Evolutionary conservation across 2,113 vertebrate species (phyloP), one percentile per base, ranked within the genome.

Genomic region (Limnothrissa miodon): DNA sequence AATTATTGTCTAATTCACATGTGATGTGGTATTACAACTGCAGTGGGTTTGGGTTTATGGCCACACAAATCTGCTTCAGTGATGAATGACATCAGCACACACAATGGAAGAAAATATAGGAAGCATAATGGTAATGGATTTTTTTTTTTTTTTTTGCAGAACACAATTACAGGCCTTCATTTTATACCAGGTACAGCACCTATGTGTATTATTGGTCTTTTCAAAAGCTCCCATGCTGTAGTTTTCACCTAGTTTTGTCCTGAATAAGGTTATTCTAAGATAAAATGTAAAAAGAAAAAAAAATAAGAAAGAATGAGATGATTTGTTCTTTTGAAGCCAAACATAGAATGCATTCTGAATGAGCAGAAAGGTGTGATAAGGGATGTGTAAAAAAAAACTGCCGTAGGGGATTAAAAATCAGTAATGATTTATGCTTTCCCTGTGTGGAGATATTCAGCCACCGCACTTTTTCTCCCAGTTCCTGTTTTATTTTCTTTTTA

Each of bases 31-130:
- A 74, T 74, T 74, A 36, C 29, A 74, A 4, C 66, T 36, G 66
- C 66, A 36, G 10, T 4, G 66, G 33, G 15, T 74, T 74, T 36
- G 66, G 4, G 66, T 74, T 36, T 1, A 74, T 74, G 66, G 66
- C 66, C 5, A 13, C 5, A 13, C 25, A 74, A 74, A 74, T 74
- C 66, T 74, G 11, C 66, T 74, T 36, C 36, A 17, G 66, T 74
- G 15, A 2, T 74, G 66, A 74, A 17, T 74, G 66, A 74, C 66
- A 74, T 74, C 66, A 39, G 66, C 29, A 74, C 66, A 74, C 66
- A 74, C 66, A 74, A 74, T 36, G 29, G 29, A 74, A 17, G 13
- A 74, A 29, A 74, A 36, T 74, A 74, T 39, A 29, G 59, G 10
- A 33, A n/a, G 6, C 59, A 66, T 66, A 66, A 33, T 29, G 59